Evolutionary conservation across 2,797 vertebrate genomes (phyloP).

Genomic region (Xenentodon cancila): DNA sequence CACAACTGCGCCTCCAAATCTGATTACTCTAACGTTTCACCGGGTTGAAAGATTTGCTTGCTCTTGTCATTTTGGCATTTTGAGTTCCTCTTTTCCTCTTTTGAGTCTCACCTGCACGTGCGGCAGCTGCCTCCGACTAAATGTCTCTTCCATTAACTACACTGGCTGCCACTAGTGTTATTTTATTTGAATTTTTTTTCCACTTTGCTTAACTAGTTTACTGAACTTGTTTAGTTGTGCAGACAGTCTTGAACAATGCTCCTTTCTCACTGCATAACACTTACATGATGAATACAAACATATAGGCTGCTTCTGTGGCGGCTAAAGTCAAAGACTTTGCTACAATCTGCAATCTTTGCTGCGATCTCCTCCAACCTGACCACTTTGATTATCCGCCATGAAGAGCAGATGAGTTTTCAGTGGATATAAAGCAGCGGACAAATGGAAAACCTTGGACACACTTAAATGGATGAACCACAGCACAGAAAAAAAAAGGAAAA

Average conservation of each 20-base stretch:
- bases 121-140: constrained; percentile 61
- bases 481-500: constrained; percentile 22
- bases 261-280: not conserved
- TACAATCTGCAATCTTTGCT: not conserved
- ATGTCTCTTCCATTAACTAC: constrained; percentile 7
- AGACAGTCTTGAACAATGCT: not conserved
- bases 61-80: constrained; percentile 73
- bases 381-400: constrained; percentile 38
- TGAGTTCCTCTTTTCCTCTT: constrained; percentile 68
- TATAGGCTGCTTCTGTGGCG: not conserved
- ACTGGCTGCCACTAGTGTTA: not conserved
- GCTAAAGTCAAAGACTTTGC: not conserved
- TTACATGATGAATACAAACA: not conserved
- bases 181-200: not conserved
- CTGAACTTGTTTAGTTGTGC: not conserved
- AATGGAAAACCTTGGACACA: constrained; percentile 58
- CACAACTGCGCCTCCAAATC: constrained; percentile 63
- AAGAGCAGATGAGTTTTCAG: constrained; percentile 33
- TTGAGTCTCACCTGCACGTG: constrained; percentile 44
- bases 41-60: constrained; percentile 73
- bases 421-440: constrained; percentile 52
- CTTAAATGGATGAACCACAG: constrained; percentile 30
- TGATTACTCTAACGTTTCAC: constrained; percentile 75
- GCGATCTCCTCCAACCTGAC: constrained; percentile 25
- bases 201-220: not conserved